A percentile compares a stretch with the other conserved stretches of the same genome.
These are phyloP conservation scores for Nasonia vitripennis DNA, from an alignment of 1,140 invertebrate species.

Conservation along the genomic window DNA sequence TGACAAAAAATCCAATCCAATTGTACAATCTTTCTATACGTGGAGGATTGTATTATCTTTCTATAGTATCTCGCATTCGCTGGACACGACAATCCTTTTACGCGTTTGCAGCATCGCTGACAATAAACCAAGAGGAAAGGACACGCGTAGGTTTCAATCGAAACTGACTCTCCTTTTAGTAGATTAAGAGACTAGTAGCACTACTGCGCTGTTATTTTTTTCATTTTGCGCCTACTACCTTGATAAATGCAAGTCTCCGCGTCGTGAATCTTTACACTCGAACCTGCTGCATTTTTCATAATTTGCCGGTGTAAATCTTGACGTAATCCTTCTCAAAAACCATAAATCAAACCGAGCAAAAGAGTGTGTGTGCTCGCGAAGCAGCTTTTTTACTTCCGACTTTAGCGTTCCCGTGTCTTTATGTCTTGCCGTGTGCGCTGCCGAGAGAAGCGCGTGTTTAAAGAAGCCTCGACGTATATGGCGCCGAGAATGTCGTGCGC, in stretches of 20 bases:
- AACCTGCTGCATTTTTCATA: background rate
- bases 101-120: background rate
- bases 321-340: background rate
- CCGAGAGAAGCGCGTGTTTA: background rate
- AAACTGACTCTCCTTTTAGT: background rate
- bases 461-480: background rate
- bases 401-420: background rate
- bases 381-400: background rate
- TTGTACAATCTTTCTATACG: background rate
- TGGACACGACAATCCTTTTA: conserved; percentile 1
- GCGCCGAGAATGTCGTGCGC: conserved; percentile 1
- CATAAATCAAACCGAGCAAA: background rate
- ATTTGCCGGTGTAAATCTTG: background rate
- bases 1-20: background rate
- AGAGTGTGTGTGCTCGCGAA: background rate
- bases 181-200: background rate
- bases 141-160: background rate
- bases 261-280: background rate
- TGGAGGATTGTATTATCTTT: no score
- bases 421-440: background rate
- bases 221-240: no score
- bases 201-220: no score
- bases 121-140: background rate
- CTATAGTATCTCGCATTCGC: background rate
- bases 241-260: no score